Evolutionary conservation across 2,888 invertebrate genomes (phyloP).

Genomic region (Phengaris alcon): DNA sequence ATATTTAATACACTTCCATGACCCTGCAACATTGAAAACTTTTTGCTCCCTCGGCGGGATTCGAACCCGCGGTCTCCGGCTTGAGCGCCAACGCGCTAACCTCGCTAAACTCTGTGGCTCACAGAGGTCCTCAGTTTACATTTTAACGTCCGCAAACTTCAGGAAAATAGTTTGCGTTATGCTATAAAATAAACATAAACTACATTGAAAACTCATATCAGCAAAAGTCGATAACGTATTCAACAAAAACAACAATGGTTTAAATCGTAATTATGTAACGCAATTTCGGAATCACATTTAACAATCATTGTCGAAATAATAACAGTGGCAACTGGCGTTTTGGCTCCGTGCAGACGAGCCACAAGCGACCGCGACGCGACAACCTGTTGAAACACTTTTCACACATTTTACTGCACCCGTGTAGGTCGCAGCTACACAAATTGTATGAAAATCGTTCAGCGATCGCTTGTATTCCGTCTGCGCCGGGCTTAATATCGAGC

Average conservation of each 20-base stretch:
- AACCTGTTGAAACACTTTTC: background rate
- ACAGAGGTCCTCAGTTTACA: background rate
- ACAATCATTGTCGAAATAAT: constrained; percentile 24
- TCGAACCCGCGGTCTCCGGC: too few species aligned
- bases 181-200: constrained; percentile 9
- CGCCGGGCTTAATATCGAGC: constrained; percentile 58
- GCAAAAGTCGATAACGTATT: constrained; percentile 18
- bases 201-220: constrained; percentile 18
- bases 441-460: too few species aligned
- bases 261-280: constrained; percentile 25
- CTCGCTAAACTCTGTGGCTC: too few species aligned
- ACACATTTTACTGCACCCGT: too few species aligned
- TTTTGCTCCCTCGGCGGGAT: too few species aligned
- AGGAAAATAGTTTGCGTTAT: background rate
- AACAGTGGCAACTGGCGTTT: constrained; percentile 2
- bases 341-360: background rate
- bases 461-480: constrained; percentile 37
- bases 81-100: too few species aligned
- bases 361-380: background rate
- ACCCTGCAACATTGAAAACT: too few species aligned
- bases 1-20: too few species aligned
- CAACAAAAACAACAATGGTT: constrained; percentile 26
- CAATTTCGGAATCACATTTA: constrained; percentile 26
- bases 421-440: too few species aligned
- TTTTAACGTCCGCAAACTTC: background rate